A percentile compares a stretch with the other conserved stretches of the same genome.
phyloP scores from a whole-genome alignment of 2,113 vertebrate genomes.

The Dasyurus viverrinus region DNA sequence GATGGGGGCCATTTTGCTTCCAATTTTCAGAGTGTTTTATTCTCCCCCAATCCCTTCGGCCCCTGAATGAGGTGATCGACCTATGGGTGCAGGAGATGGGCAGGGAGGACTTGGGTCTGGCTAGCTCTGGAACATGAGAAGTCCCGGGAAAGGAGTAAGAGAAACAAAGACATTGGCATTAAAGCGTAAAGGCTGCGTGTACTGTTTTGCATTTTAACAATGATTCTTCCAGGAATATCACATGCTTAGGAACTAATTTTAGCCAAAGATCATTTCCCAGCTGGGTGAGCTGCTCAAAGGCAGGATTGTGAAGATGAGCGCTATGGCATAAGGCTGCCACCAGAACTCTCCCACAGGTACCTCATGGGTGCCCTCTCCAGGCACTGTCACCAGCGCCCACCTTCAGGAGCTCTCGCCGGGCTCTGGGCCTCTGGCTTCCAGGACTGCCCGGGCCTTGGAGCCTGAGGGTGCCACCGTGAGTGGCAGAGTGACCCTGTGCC shows the following conservation, averaged over 20 bases:
- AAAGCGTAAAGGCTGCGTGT: neutral
- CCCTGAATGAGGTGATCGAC: neutral
- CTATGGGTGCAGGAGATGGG: neutral
- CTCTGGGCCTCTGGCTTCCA: too few relatives aligned
- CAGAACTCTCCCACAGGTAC: fast-evolving
- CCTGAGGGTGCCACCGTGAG: neutral
- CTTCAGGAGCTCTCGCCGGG: fast-evolving
- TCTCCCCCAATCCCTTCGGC: neutral
- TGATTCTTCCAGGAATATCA: slow-evolving; percentile 70
- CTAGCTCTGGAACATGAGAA: neutral
- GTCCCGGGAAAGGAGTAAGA: neutral
- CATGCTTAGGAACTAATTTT: slow-evolving; percentile 43
- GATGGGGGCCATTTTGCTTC: fast-evolving
- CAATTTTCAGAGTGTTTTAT: neutral
- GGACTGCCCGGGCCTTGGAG: neutral
- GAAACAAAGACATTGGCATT: neutral
- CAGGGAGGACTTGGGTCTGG: neutral
- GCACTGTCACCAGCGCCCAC: fast-evolving
- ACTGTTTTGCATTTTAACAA: slow-evolving; percentile 17
- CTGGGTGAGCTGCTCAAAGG: slow-evolving; percentile 23
- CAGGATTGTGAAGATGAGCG: slow-evolving; percentile 11
- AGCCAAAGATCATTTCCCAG: slow-evolving; percentile 29
- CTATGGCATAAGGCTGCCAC: neutral
- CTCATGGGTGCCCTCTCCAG: neutral
- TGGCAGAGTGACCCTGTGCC: neutral